Percentiles rank a stretch among this genome's conserved stretches.
These are phyloP conservation scores for Hypocryptadius cinnamomeus DNA, from an alignment of 2,113 vertebrate species.

Conservation along the genomic window DNA sequence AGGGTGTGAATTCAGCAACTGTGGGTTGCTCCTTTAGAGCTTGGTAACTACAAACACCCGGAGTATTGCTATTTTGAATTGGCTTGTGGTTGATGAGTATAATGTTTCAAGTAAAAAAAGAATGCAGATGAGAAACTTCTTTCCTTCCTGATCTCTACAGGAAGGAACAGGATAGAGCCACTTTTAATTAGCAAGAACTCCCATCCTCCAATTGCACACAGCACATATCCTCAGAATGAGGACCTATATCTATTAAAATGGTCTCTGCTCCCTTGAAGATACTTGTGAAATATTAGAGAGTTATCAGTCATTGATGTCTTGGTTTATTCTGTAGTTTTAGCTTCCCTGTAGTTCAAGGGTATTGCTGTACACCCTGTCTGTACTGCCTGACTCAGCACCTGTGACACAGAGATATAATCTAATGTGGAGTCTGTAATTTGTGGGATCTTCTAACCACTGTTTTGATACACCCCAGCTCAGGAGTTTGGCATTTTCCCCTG, in stretches of 20 bases:
- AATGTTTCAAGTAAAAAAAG: background rate
- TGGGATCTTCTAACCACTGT: background rate
- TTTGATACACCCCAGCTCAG: background rate
- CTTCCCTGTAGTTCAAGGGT: background rate
- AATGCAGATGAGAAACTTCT: background rate
- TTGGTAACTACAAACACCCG: background rate
- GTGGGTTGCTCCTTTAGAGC: background rate
- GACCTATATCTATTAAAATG: background rate
- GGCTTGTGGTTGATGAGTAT: background rate
- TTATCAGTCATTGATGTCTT: background rate
- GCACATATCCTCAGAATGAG: background rate
- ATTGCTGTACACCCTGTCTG: background rate
- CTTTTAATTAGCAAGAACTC: background rate
- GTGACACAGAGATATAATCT: background rate
- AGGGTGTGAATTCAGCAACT: background rate
- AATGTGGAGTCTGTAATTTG: background rate
- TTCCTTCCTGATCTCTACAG: background rate
- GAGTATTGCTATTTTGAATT: background rate
- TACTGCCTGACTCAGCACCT: background rate
- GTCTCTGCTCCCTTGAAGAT: background rate
- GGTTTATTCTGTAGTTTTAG: background rate
- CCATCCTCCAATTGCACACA: rapidly evolving
- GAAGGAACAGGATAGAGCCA: background rate
- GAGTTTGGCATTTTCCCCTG: background rate
- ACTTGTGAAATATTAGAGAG: background rate